These are phyloP conservation scores for Beroe forskalii DNA, from an alignment of 37 sponge, comb jelly and placozoan genomes.

Conservation along the genomic window DNA sequence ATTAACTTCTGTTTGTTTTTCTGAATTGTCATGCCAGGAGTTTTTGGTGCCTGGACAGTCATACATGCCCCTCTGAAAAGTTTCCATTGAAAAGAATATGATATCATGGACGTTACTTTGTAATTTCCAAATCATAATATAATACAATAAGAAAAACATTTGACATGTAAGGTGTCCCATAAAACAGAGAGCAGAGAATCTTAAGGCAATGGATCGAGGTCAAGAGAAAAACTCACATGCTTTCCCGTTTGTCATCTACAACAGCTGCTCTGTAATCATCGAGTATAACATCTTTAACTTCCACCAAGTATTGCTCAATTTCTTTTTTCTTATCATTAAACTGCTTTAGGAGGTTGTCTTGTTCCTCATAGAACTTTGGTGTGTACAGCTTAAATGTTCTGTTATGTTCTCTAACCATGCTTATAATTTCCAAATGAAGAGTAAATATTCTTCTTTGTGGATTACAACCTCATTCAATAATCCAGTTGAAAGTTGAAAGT, in stretches of 20 bases:
- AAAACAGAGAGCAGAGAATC: too few relatives aligned
- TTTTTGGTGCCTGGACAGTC: conserved; percentile 52
- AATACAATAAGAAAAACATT: too few relatives aligned
- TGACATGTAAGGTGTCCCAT: too few relatives aligned
- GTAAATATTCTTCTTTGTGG: too few relatives aligned
- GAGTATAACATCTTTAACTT: conserved; percentile 52
- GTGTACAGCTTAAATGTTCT: not conserved
- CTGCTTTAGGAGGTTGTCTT: not conserved
- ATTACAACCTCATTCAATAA: too few relatives aligned
- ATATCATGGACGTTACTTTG: too few relatives aligned
- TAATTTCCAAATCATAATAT: too few relatives aligned
- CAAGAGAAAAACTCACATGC: conserved; percentile 64
- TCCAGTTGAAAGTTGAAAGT: too few relatives aligned
- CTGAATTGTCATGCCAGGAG: conserved; percentile 47
- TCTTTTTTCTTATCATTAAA: not conserved
- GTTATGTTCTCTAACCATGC: conserved; percentile 23
- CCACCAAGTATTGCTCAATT: not conserved
- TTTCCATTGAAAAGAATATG: too few relatives aligned
- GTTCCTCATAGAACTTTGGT: conserved; percentile 3
- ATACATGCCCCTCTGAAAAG: conserved; percentile 30
- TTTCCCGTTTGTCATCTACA: not conserved
- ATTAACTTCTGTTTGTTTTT: too few relatives aligned
- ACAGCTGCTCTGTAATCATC: conserved; percentile 33
- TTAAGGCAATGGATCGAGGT: too few relatives aligned
- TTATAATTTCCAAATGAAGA: too few relatives aligned